Evolutionary conservation across 2,797 vertebrate genomes (phyloP), one percentile per base, ranked within the genome.

Genomic region (Melanitta fusca): DNA sequence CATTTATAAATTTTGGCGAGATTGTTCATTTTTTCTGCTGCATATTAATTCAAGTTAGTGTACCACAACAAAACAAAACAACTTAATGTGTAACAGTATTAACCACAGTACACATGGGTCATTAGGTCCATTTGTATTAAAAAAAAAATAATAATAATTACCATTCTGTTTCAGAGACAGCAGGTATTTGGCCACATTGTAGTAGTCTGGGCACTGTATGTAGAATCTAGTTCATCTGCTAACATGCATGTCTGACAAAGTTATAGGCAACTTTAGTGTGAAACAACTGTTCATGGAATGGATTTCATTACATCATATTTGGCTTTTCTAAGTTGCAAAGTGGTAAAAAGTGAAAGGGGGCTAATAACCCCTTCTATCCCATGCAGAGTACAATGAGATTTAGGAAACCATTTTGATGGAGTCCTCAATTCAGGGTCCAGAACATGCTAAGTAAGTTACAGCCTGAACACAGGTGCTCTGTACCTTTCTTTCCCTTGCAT

Each of bases 81-180:
- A 84, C 51, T 91, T 90, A 74, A 88, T 85, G 85, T 88, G 71
- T 81, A 80, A 93, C 70, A 57, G 49, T 43, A 72, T 84, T 91
- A 89, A 93, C 62, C 39, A 61, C 34, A 41, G 28, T 60, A 64
- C 47, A 39, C 57, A 32, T 57, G 62, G 85, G 66, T 89, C 80
- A 75, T 84, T 89, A 66, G 73, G 34, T 79, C 64, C 80, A 53
- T 80, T 89, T 72, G 34, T 85, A 80, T 88, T 16, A 45, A 86
- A 85, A 77, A 28, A 81, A 20, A 41, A 41, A 45, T 10, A 45
- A 19, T 45, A 19, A 45, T 45, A 45, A 27, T 77, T 77, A 43
- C 32, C 15, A 17, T 75, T 89, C 30, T 83, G 8, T 72, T 75
- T 86, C 56, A 70, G 47, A 70, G 47, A 45, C 27, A 27, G 41